Conservation (phyloP, 2,113 vertebrate species). For the Oreocharis arfaki region DNA sequence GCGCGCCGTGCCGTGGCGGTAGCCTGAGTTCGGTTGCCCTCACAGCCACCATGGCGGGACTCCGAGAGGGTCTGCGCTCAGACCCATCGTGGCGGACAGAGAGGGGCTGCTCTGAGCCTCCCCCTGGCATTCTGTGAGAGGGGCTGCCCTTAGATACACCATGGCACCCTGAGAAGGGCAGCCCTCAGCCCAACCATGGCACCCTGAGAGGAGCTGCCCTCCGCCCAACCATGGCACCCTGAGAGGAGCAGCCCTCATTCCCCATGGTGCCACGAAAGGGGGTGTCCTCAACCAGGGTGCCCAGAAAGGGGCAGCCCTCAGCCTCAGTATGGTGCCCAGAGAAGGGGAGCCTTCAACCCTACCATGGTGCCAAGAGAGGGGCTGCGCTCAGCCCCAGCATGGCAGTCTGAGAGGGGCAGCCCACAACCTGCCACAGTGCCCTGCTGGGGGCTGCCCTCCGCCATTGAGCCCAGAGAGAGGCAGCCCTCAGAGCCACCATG, state of each 20-base stretch:
- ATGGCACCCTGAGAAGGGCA: neutral
- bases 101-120: no score
- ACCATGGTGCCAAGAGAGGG: neutral
- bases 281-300: neutral
- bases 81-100: no score
- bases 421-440: neutral
- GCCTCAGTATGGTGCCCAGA: neutral
- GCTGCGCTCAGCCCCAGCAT: no score
- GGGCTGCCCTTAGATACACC: neutral
- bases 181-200: neutral
- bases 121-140: neutral
- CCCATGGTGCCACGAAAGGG: no score
- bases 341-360: neutral
- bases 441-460: no score
- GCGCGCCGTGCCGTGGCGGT: accelerated
- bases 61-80: neutral
- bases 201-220: accelerated
- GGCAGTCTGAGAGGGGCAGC: neutral
- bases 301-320: neutral
- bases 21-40: no score
- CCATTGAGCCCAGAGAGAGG: no score
- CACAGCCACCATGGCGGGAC: no score
- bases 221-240: neutral
- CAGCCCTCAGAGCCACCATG: neutral
- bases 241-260: neutral